A percentile compares a stretch with the other conserved stretches of the same genome.
Conservation (phyloP, 1,140 invertebrate species). For the Diploscapter pachys region DNA sequence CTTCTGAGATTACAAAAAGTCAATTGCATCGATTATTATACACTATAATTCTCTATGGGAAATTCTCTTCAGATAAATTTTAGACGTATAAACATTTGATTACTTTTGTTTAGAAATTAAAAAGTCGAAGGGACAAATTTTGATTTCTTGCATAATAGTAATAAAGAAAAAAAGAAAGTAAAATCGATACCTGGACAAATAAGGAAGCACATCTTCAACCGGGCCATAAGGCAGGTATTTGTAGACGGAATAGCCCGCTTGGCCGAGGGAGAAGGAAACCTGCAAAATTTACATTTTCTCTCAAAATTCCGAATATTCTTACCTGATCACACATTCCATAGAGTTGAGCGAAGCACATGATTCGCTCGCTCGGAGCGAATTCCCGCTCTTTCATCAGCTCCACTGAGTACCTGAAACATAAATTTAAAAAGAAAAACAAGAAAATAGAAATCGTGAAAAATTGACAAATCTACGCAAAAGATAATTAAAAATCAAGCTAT, state of each 20-base stretch:
- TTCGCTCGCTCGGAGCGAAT: slow-evolving; percentile 81
- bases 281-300: slow-evolving; percentile 26
- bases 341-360: slow-evolving; percentile 95
- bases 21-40: too few species aligned
- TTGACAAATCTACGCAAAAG: too few species aligned
- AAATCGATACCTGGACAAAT: slow-evolving; percentile 72
- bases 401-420: slow-evolving; percentile 72
- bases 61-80: too few species aligned
- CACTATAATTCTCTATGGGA: too few species aligned
- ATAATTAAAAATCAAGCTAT: background rate
- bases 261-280: slow-evolving; percentile 67
- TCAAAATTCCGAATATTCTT: background rate
- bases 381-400: slow-evolving; percentile 79
- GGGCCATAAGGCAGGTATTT: slow-evolving; percentile 98
- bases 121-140: too few species aligned
- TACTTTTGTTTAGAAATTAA: too few species aligned
- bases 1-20: slow-evolving; percentile 59
- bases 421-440: background rate
- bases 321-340: slow-evolving; percentile 95
- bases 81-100: too few species aligned
- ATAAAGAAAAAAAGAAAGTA: too few species aligned
- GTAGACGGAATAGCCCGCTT: slow-evolving; percentile 95
- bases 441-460: too few species aligned
- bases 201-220: slow-evolving; percentile 91
- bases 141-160: too few species aligned